Evolutionary conservation across 2,113 vertebrate genomes (phyloP), one percentile per base, ranked within the genome.

Genomic region (Dendrocopos noguchii): DNA sequence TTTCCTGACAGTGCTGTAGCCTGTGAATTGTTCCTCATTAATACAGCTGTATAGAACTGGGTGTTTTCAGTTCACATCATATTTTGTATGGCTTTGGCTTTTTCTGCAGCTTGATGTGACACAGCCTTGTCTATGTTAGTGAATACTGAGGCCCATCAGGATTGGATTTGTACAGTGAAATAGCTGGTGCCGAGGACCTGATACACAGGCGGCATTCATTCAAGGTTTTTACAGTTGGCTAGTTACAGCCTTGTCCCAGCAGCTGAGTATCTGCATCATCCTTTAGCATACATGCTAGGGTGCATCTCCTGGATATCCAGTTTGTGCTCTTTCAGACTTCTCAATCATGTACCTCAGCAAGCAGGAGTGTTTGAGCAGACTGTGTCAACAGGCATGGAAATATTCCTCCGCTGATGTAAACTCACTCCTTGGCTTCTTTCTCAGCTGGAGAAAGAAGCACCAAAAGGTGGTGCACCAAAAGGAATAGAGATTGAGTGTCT

Each of bases 1-100:
- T 87, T 87, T 87, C 47, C 64, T 92, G 93, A 92, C 92, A 96
- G 87, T 19, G 5, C n/a, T 46, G 34, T 70, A 75, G 92, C 83
- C 90, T 95, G 90, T 91, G 93, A 93, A 79, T 94, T 93, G n/a
- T 66, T 84, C 39, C 74, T 95, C 72, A 84, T 91, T 91, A 89
- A 93, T 83, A 80, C 29, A 78, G 34, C 57, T 44, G 3, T 78
- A 52, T 59, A 52, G 81, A 91, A 83, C 55, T 66, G 31, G 2
- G 2, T 29, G 66, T 87, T 84, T 90, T 65, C n/a, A 34, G 25
- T 91, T 77, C 55, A 14, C 11, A 8, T 81, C 7, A 1, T 25
- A 12, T 78, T 91, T 61, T 67, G 5, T 29, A 12, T 74, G 36
- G 18, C 31, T 91, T 93, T 3, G 10, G 7, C 4, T 2, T 86